A percentile compares a stretch with the other conserved stretches of the same genome.
Conservation (phyloP, 2,113 vertebrate species). For the Salvelinus fontinalis region DNA sequence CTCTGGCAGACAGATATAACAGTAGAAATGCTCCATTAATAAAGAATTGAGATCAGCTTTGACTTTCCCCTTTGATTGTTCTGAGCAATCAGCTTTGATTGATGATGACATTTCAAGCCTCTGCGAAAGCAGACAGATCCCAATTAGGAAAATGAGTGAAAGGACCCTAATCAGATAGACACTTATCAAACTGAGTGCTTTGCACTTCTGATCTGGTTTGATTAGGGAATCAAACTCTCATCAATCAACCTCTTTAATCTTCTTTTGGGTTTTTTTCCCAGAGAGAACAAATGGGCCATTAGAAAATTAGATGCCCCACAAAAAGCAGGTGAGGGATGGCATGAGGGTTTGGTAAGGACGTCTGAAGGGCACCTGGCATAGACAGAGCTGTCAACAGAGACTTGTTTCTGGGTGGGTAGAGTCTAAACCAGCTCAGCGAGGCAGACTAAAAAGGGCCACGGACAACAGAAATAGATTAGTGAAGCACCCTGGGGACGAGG, state of each 20-base stretch:
- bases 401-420: no score
- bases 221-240: not conserved
- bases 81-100: not conserved
- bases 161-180: not conserved
- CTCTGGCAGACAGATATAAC: no score
- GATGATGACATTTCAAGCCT: not conserved
- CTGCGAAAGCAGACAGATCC: not conserved
- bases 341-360: not conserved
- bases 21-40: no score
- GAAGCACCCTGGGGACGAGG: not conserved
- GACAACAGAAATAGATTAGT: not conserved
- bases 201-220: slow-evolving; percentile 1
- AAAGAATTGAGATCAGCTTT: no score
- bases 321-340: not conserved
- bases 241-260: no score
- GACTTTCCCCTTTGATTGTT: not conserved
- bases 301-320: not conserved
- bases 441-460: not conserved
- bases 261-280: no score
- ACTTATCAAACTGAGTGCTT: not conserved
- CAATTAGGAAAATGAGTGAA: not conserved
- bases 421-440: not conserved
- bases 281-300: not conserved
- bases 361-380: not conserved
- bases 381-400: no score